Evolutionary conservation across 2,797 vertebrate species (phyloP).

Genomic region (Artibeus jamaicensis): DNA sequence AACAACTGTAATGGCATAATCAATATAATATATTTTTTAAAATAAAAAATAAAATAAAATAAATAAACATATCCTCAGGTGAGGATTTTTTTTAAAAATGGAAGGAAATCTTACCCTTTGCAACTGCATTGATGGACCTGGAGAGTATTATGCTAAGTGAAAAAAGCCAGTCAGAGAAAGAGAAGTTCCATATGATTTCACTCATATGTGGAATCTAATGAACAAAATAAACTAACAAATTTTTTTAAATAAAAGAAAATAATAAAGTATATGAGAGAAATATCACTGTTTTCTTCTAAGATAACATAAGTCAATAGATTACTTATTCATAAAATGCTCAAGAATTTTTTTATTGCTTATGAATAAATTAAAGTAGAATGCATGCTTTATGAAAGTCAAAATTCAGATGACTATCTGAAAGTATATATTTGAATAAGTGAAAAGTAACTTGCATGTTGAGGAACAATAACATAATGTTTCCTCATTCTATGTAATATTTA

Average conservation of each 20-base stretch:
- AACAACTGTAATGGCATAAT: no score
- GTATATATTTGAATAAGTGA: neutral
- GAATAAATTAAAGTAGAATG: neutral
- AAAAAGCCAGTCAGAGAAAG: neutral
- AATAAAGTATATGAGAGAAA: neutral
- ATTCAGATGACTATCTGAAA: conserved; percentile 28
- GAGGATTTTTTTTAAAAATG: neutral
- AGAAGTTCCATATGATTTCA: neutral
- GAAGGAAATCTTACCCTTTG: neutral
- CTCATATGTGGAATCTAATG: neutral
- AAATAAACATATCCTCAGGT: neutral
- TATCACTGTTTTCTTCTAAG: neutral
- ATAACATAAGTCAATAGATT: neutral
- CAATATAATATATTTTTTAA: no score
- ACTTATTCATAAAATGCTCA: conserved; percentile 9
- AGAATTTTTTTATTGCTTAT: neutral
- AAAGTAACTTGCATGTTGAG: neutral
- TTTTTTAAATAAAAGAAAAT: neutral
- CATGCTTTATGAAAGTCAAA: conserved; percentile 9
- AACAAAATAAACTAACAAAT: neutral
- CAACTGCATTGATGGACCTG: neutral
- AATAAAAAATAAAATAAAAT: no score
- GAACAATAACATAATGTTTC: neutral
- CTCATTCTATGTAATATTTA: conserved; percentile 3
- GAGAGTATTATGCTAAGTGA: neutral